A percentile compares a stretch with the other conserved stretches of the same genome.
These are phyloP conservation scores for Collichthys lucidus DNA, from an alignment of 2,113 vertebrate genomes.

Conservation along the genomic window DNA sequence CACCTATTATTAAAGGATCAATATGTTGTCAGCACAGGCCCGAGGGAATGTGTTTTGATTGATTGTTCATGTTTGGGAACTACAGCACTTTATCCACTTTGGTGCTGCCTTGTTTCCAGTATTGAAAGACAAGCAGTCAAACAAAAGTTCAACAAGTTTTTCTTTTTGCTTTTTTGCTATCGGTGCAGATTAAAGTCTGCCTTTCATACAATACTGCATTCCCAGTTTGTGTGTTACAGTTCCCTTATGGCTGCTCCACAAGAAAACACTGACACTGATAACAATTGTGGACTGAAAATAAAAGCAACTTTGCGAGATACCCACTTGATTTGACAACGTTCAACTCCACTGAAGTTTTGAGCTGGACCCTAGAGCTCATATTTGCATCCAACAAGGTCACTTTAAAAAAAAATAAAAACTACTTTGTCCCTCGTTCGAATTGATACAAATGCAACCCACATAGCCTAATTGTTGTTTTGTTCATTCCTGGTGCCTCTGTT, in stretches of 20 bases:
- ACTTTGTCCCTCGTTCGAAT: not conserved
- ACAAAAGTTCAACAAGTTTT: constrained; percentile 23
- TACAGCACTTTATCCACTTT: constrained; percentile 18
- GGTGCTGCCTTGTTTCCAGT: constrained; percentile 11
- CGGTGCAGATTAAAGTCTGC: not conserved
- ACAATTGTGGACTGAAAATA: not conserved
- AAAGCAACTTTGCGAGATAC: not conserved
- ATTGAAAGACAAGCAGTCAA: constrained; percentile 7
- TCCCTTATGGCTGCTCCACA: not conserved
- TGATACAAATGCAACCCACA: not conserved
- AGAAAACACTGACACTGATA: not conserved
- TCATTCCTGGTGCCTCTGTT: not conserved
- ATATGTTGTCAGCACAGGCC: constrained; percentile 39
- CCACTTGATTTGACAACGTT: not conserved
- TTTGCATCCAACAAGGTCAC: not conserved
- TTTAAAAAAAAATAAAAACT: not conserved
- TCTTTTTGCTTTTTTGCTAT: not conserved
- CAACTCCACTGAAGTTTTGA: not conserved
- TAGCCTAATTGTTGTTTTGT: not conserved
- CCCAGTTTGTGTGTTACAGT: not conserved
- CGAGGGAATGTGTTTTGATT: constrained; percentile 43
- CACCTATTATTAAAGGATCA: constrained; percentile 47
- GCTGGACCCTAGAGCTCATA: not conserved
- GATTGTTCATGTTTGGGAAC: constrained; percentile 45
- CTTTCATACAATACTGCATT: not conserved